These are phyloP conservation scores for Sebastes trivittatus DNA, from an alignment of 2,797 vertebrate species.

Conservation along the genomic window DNA sequence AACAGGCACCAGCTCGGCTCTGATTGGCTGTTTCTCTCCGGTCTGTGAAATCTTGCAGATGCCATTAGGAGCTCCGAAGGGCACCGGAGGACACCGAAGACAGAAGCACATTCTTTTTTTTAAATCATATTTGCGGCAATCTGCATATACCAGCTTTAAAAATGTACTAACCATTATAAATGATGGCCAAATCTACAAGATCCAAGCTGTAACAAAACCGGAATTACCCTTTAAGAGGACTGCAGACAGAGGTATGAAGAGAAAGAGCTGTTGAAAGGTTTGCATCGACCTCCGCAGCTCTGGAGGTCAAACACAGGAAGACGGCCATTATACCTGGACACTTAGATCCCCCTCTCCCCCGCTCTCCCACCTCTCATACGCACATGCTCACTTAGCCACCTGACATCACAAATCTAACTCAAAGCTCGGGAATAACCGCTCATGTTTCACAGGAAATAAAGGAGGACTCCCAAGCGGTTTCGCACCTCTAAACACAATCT, in stretches of 20 bases:
- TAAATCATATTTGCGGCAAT: no score
- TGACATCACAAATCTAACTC: conserved; percentile 63
- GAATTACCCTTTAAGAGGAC: neutral
- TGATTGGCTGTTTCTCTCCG: no score
- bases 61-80: no score
- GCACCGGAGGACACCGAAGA: no score
- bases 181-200: neutral
- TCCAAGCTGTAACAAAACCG: neutral
- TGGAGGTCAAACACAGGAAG: conserved; percentile 58
- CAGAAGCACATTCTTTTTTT: no score
- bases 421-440: conserved; percentile 26
- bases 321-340: conserved; percentile 49
- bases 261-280: conserved; percentile 49
- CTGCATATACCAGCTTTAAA: no score
- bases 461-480: conserved; percentile 19
- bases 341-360: neutral
- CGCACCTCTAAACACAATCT: conserved; percentile 36
- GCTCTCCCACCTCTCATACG: neutral
- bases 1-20: no score
- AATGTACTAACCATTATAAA: neutral
- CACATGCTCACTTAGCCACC: conserved; percentile 46
- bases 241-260: neutral
- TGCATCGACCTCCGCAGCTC: conserved; percentile 43
- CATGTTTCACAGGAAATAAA: conserved; percentile 52
- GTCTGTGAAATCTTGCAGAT: no score